Conservation (phyloP, 2,888 invertebrate species). For the Nipponacmea schrenckii region DNA sequence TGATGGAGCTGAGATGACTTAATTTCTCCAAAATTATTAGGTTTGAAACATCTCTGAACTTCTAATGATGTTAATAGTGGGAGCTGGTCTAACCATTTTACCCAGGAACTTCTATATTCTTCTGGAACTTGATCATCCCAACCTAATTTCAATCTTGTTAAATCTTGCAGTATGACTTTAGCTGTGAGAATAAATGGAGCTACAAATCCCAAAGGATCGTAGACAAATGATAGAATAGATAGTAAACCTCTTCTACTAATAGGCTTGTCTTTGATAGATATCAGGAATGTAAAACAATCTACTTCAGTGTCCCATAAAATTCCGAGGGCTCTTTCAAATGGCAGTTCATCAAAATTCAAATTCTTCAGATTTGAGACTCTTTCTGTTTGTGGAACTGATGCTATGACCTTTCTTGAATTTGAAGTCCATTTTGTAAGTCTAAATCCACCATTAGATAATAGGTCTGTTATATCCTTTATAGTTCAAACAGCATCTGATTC, state of each 20-base stretch:
- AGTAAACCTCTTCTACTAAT: background rate
- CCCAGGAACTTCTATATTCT: background rate
- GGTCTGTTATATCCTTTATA: background rate
- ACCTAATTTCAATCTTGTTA: conserved; percentile 9
- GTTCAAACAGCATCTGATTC: conserved; percentile 7
- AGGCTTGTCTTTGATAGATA: background rate
- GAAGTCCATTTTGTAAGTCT: conserved; percentile 34
- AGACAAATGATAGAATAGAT: background rate
- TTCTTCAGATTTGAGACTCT: conserved; percentile 16
- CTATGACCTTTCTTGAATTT: conserved; percentile 30
- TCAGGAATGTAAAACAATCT: background rate
- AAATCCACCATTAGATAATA: conserved; percentile 25
- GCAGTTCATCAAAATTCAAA: conserved; percentile 1
- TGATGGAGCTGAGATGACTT: conserved; percentile 8
- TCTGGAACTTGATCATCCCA: conserved; percentile 21
- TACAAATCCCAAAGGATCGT: background rate
- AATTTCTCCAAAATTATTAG: background rate
- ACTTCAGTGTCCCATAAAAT: conserved; percentile 6
- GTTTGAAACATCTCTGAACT: conserved; percentile 17
- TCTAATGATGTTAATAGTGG: background rate
- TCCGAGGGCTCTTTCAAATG: background rate
- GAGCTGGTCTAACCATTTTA: background rate
- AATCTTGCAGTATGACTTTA: conserved; percentile 12
- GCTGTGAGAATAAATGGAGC: conserved; percentile 10
- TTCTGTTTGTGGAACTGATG: conserved; percentile 26